A percentile compares a stretch with the other conserved stretches of the same genome.
Conservation (phyloP, 30 jellyfish, hydroid and myxozoan species). For the Nemopilema nomurai region DNA sequence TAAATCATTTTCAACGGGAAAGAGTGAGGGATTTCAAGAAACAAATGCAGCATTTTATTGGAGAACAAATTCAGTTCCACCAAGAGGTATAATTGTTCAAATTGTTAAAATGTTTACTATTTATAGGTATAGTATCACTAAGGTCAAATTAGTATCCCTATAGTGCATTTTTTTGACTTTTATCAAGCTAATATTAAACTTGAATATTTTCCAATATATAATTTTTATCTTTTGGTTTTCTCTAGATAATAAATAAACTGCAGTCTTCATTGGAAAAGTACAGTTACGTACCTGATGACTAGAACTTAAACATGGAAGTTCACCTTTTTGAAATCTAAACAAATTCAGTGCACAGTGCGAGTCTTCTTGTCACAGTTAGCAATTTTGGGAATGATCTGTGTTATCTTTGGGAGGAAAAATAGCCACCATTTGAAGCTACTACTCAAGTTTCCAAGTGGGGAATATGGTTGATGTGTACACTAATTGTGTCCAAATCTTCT, state of each 20-base stretch:
- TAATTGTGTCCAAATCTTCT: no score
- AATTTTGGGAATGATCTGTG: background rate
- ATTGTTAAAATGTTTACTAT: no score
- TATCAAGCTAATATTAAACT: background rate
- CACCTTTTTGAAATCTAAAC: background rate
- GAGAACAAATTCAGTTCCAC: slow-evolving; percentile 82
- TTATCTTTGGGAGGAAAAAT: background rate
- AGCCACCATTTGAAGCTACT: background rate
- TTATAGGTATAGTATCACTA: no score
- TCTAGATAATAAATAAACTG: slow-evolving; percentile 77
- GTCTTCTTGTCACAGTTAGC: background rate
- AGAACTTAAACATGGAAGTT: background rate
- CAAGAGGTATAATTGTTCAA: slow-evolving; percentile 74
- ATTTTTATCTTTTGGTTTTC: background rate
- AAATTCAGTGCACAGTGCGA: background rate
- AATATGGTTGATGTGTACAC: no score
- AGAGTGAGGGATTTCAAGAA: slow-evolving; percentile 90
- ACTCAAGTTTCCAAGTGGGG: no score
- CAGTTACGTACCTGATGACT: slow-evolving; percentile 83
- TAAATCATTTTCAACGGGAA: slow-evolving; percentile 94
- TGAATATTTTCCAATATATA: no score
- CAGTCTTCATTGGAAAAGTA: slow-evolving; percentile 77
- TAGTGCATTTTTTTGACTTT: background rate
- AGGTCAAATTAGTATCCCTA: background rate
- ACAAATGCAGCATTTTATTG: slow-evolving; percentile 63